Conservation (phyloP, 2,797 vertebrate genomes). For the Trachurus trachurus region DNA sequence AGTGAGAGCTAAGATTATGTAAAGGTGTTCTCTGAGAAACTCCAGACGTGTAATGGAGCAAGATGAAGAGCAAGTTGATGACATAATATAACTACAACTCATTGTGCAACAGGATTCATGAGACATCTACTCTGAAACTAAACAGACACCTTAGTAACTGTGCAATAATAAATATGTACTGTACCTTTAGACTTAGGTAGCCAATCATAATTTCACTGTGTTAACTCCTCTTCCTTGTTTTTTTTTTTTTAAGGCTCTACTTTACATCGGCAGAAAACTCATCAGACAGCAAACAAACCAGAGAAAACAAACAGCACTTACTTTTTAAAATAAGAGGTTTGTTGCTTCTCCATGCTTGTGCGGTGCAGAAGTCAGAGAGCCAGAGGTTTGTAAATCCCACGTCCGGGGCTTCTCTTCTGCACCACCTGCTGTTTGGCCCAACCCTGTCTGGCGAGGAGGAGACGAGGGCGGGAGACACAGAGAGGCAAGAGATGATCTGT, state of each 20-base stretch:
- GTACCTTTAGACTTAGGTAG: neutral
- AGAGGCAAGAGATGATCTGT: slow-evolving; percentile 61
- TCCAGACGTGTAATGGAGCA: slow-evolving; percentile 9
- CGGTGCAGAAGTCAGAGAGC: slow-evolving; percentile 67
- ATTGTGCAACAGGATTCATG: slow-evolving; percentile 8
- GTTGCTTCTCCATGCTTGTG: slow-evolving; percentile 65
- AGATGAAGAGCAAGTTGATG: slow-evolving; percentile 21
- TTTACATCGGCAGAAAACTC: neutral
- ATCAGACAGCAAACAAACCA: neutral
- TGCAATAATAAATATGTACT: neutral
- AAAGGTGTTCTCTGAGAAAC: slow-evolving; percentile 18
- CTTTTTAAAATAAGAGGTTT: slow-evolving; percentile 63
- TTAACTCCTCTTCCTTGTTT: neutral
- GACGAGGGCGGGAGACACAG: slow-evolving; percentile 65
- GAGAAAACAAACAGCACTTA: slow-evolving; percentile 68
- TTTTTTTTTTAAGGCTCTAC: neutral
- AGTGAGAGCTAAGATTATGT: neutral
- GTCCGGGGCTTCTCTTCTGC: slow-evolving; percentile 75
- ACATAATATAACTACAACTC: slow-evolving; percentile 21
- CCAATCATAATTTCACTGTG: neutral
- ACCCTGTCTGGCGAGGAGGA: slow-evolving; percentile 70
- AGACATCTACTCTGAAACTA: neutral
- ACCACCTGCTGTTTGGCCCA: slow-evolving; percentile 86
- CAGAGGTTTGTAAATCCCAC: slow-evolving; percentile 79
- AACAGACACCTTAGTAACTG: neutral